Conservation (phyloP, 2,797 vertebrate species). For the Lithobates pipiens region DNA sequence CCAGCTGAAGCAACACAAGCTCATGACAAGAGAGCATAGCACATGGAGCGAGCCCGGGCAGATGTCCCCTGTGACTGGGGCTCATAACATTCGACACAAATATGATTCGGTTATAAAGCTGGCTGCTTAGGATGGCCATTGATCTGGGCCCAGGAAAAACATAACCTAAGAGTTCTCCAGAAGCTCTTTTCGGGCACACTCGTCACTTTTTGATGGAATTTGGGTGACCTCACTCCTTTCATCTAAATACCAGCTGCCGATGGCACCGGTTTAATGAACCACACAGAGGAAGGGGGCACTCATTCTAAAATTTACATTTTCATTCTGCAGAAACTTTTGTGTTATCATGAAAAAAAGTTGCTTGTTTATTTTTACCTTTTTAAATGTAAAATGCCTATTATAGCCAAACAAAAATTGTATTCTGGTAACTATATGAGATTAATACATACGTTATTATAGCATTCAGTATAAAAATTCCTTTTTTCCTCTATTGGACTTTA, state of each 20-base stretch:
- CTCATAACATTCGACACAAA: conserved; percentile 6
- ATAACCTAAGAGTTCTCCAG: neutral
- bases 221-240: conserved; percentile 37
- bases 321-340: too few species aligned
- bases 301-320: too few species aligned
- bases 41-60: neutral
- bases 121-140: conserved; percentile 4
- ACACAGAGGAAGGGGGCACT: neutral
- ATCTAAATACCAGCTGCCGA: neutral
- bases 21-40: neutral
- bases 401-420: too few species aligned
- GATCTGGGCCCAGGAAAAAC: conserved; percentile 47
- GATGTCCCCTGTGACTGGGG: neutral
- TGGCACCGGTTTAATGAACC: neutral
- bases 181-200: conserved; percentile 9
- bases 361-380: too few species aligned
- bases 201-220: conserved; percentile 6
- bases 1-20: conserved; percentile 39
- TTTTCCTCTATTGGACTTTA: too few species aligned
- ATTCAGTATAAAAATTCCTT: too few species aligned
- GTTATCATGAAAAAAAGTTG: too few species aligned
- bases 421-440: too few species aligned
- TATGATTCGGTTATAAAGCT: conserved; percentile 7
- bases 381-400: too few species aligned
- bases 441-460: too few species aligned